Evolutionary conservation across 1,140 invertebrate species (phyloP), one percentile per base, ranked within the genome.

Genomic region (Mizuhopecten yessoensis): DNA sequence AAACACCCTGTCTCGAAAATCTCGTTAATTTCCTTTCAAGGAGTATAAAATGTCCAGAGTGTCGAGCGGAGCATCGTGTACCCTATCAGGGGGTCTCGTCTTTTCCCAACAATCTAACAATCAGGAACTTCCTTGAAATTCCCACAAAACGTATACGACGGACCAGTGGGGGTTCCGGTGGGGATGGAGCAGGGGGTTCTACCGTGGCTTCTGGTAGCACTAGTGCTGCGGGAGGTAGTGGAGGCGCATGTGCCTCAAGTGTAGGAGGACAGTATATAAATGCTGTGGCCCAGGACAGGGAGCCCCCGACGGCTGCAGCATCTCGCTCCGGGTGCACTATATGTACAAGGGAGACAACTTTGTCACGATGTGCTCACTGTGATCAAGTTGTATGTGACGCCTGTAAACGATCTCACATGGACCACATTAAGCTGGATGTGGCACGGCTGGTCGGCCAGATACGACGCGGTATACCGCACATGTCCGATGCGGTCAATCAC

Each of bases 41-140:
- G 86, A 90, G 45, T 42, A 49, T 99, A 86, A 99, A 99, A 97
- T 99, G 99, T 97, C 99, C 99, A 95, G 99, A 99, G 98, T 99
- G 99, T 96, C 97, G 99, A 90, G 98, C 99, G 88, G 99, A 99
- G 97, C 99, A 99, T 97, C 97, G 98, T 91, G 99, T 99, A 95
- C 99, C 99, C 11, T 93, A 95, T 49, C 90, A 92, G 33, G 95
- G 95, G 0, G 92, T 94, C 7, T 91, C 93, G 17, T 88, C 92
- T 10, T 95, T 94, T 88, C 95, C 95, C 17, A 95, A 95, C 88
- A 96, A 96, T 57, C 91, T 95, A 9, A 95, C 95, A 13, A 93
- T 96, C 75, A 94, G 94, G 49, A 94, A 94, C 86, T 96, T 96
- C 90, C 90, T 96, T n/a, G 95, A 95, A 86, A 86, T 96, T 15